Percentiles rank a stretch among this genome's conserved stretches.
Conservation (phyloP, 2,888 invertebrate genomes). For the Asteroscopus sphinx region DNA sequence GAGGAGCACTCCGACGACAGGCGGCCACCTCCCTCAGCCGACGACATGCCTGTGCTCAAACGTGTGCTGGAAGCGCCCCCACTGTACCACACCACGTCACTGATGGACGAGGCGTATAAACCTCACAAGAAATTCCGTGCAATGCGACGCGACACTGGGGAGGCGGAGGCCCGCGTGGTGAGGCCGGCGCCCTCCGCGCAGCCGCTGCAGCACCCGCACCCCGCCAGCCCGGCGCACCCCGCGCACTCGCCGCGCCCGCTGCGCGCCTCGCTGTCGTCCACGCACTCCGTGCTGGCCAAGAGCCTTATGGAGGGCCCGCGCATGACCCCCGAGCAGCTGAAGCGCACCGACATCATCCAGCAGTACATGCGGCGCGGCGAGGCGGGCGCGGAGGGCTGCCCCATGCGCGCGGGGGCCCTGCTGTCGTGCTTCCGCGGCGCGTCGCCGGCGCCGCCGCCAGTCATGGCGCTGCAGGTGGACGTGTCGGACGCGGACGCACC, state of each 20-base stretch:
- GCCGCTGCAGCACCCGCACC: conserved; percentile 87
- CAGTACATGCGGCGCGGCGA: conserved; percentile 96
- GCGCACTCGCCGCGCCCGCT: conserved; percentile 89
- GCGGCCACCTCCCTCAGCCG: conserved; percentile 90
- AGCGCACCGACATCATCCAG: conserved; percentile 97
- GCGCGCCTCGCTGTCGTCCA: conserved; percentile 93
- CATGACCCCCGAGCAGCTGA: conserved; percentile 97
- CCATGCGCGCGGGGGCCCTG: conserved; percentile 77
- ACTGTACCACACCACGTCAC: conserved; percentile 96
- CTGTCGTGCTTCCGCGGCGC: conserved; percentile 79
- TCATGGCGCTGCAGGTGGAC: conserved; percentile 91
- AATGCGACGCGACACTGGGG: conserved; percentile 94
- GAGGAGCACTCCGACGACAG: conserved; percentile 93
- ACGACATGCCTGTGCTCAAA: conserved; percentile 98
- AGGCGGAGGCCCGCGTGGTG: conserved; percentile 90
- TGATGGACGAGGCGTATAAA: conserved; percentile 98
- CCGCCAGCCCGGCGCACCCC: conserved; percentile 76
- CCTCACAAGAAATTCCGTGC: conserved; percentile 98
- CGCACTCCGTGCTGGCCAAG: conserved; percentile 96
- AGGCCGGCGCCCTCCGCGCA: conserved; percentile 87
- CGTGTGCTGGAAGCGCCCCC: conserved; percentile 98
- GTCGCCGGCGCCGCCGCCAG: conserved; percentile 86
- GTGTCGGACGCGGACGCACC: conserved; percentile 96
- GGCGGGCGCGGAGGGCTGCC: conserved; percentile 85
- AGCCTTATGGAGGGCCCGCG: conserved; percentile 97